These are phyloP conservation scores for Scaptomyza caliginosa DNA, from an alignment of 2,888 invertebrate species.

Conservation along the genomic window DNA sequence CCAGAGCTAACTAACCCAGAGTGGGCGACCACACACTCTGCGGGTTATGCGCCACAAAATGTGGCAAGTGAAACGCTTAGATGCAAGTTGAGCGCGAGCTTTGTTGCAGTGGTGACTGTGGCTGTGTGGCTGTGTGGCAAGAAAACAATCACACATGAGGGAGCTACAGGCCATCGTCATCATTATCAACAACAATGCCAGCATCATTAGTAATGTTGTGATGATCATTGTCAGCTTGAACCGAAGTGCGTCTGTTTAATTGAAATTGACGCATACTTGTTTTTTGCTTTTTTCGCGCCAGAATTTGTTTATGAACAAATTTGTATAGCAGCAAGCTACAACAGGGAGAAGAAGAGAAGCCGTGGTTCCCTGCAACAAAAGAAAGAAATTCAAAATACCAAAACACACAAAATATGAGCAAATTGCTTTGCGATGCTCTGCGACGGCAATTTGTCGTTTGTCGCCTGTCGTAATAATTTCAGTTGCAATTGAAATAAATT, in stretches of 20 bases:
- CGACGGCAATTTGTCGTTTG: slow-evolving; percentile 58
- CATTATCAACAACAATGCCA: neutral
- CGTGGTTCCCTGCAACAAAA: slow-evolving; percentile 20
- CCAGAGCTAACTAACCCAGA: slow-evolving; percentile 12
- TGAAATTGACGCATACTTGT: slow-evolving; percentile 73
- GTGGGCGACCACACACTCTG: slow-evolving; percentile 1
- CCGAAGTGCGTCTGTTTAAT: slow-evolving; percentile 70
- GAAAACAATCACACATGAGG: slow-evolving; percentile 29
- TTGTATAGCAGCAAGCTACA: slow-evolving; percentile 2
- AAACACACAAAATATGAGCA: slow-evolving; percentile 36
- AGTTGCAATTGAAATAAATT: slow-evolving; percentile 78
- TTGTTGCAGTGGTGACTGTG: slow-evolving; percentile 33
- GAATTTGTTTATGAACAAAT: slow-evolving; percentile 71
- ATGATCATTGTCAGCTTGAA: slow-evolving; percentile 1
- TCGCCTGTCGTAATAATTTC: slow-evolving; percentile 69
- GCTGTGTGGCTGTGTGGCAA: slow-evolving; percentile 31
- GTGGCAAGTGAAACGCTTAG: slow-evolving; percentile 21
- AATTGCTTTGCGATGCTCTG: slow-evolving; percentile 54
- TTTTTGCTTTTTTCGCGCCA: slow-evolving; percentile 56
- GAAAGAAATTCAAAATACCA: slow-evolving; percentile 29
- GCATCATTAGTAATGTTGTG: slow-evolving; percentile 5
- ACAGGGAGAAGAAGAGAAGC: too few species aligned
- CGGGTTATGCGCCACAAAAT: neutral
- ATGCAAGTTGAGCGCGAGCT: slow-evolving; percentile 33
- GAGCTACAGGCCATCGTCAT: slow-evolving; percentile 4